Evolutionary conservation across 2,888 invertebrate species (phyloP), one percentile per base, ranked within the genome.

Genomic region (Heliconius sara): DNA sequence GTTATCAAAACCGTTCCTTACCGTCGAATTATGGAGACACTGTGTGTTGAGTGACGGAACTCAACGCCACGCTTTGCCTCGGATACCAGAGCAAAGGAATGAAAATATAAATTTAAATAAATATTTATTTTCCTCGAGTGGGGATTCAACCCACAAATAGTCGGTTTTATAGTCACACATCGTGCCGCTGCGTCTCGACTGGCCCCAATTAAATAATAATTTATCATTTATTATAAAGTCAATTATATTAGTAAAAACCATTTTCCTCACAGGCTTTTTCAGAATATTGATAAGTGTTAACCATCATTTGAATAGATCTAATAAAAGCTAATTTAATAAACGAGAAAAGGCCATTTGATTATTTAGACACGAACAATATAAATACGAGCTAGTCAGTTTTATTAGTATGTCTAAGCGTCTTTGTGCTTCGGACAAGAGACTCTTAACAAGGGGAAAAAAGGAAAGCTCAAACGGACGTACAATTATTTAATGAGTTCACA

Each of bases 401-500:
- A 89, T 87, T 84, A 86, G 85, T 87, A 84, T 84, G 83, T 88
- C 85, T 87, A 88, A 89, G 89, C 85, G 86, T 87, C 87, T 89
- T 89, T 88, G 87, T 87, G 87, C 85, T 85, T 80, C 79, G 87
- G 88, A 91, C 90, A 91, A 92, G 91, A 90, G 91, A 87, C 87
- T 89, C 89, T 90, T 91, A 90, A 91, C 90, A 90, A 91, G 89
- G 87, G 87, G 63, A 87, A 87, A 88, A 90, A 89, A 89, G 84
- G 85, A 89, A 91, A 90, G 89, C 89, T 90, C 86, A 85, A 85
- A 88, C 88, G 88, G 86, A 88, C 88, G 91, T 89, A 92, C 93
- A 92, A 93, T 91, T 90, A 92, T 93, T 92, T 92, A 93, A 93
- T 93, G 93, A 93, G 93, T 93, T 93, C 90, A 88, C 91, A 92